A percentile compares a stretch with the other conserved stretches of the same genome.
Conservation (phyloP, 2,888 invertebrate genomes). For the Rhabditoides inermis region DNA sequence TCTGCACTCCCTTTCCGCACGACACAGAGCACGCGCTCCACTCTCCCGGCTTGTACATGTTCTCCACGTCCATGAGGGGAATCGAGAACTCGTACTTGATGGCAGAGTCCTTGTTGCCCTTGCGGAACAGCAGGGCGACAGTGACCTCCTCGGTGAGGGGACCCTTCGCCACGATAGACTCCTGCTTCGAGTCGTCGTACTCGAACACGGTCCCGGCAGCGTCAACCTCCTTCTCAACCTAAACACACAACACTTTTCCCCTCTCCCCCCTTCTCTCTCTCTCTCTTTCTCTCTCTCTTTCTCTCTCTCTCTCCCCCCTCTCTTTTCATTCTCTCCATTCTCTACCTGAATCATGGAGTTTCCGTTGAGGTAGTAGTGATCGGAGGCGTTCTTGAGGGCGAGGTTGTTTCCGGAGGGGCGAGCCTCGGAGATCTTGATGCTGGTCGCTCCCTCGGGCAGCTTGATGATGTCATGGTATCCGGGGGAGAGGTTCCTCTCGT, state of each 20-base stretch:
- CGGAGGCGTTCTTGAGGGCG: constrained; percentile 73
- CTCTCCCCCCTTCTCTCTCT: too few species aligned
- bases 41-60: constrained; percentile 73
- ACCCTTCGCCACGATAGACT: constrained; percentile 73
- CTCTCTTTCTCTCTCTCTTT: too few species aligned
- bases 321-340: constrained; percentile 64
- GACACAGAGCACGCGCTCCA: constrained; percentile 74
- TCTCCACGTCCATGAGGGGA: constrained; percentile 65
- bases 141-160: constrained; percentile 69
- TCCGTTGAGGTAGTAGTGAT: constrained; percentile 83
- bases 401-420: constrained; percentile 79
- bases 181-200: constrained; percentile 75
- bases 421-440: constrained; percentile 72
- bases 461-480: constrained; percentile 85
- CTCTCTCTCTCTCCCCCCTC: too few species aligned
- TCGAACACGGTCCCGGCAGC: constrained; percentile 79
- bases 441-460: constrained; percentile 85
- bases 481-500: constrained; percentile 55
- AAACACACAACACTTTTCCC: too few species aligned
- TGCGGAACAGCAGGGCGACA: constrained; percentile 66
- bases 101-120: constrained; percentile 63
- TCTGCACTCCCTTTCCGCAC: constrained; percentile 79
- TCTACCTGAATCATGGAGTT: constrained; percentile 83
- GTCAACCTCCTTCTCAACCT: constrained; percentile 47
- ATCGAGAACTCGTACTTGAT: constrained; percentile 82